Base-by-base conservation (phyloP, 2,888 invertebrate genomes). In the Rotaria macrura region DNA sequence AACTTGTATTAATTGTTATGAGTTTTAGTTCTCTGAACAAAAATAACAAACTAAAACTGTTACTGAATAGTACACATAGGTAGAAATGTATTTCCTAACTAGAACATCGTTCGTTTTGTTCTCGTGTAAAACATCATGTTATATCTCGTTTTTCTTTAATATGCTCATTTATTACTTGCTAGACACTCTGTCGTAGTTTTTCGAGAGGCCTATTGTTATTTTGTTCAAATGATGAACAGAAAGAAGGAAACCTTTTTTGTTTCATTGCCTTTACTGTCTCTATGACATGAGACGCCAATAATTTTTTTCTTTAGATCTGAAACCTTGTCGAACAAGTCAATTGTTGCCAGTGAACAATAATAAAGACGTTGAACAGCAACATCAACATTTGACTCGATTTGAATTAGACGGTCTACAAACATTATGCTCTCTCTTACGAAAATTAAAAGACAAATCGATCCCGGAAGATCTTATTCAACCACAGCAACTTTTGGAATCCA, bases 371-470 rank as follows among this genome's bases (percentile, higher is more conserved):
- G 65, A 65, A 43, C 43, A 38, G 43, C 40, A 40, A 10, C 43
- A 79, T 79, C 40, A 40, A 79, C 20, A 79, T 79, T 43, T 79
- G 43, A 79, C 43, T n/a, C 20, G 7, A 43, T 79, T 40, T 79
- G 43, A 79, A n/a, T 25, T 40, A 43, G n/a, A 79, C 38, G 43
- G 43, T 43, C 25, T 79, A 40, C 20, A n/a, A 43, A 43, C 40
- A 79, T 79, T 79, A 79, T 79, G 74, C 43, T 17, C 74, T 9
- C 43, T 79, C 23, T 79, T 43, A 43, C 38, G 43, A 23, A 79
- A 79, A 79, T 79, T 79, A n/a, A 79, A 79, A 79, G 74, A 79
- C 9, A 79, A 79, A 43, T 79, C 74, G 25, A 23, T 79, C 23
- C 74, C 74, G 43, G 74, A 79, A 38, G 74, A 79, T 25, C 38